Evolutionary conservation across 2,113 vertebrate genomes (phyloP).

Genomic region (Lutjanus erythropterus): DNA sequence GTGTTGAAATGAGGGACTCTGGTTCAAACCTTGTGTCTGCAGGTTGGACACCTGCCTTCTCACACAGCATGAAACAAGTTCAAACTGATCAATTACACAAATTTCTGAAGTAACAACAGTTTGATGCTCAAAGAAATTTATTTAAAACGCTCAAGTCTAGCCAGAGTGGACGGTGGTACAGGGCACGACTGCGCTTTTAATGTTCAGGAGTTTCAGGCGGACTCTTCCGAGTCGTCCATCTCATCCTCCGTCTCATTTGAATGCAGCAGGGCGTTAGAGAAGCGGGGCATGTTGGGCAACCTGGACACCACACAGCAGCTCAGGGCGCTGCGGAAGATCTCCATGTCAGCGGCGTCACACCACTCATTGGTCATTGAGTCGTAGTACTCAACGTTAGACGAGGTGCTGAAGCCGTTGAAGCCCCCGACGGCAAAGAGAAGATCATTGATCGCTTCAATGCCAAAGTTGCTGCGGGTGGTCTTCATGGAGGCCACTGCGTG

Average conservation of each 20-base stretch:
- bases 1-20: neutral
- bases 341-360: slow-evolving; percentile 82
- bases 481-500: slow-evolving; percentile 86
- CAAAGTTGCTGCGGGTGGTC: slow-evolving; percentile 89
- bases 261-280: fast-evolving
- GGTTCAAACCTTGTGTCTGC: neutral
- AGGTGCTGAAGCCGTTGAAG: slow-evolving; percentile 57
- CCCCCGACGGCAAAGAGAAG: slow-evolving; percentile 72
- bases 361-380: slow-evolving; percentile 78
- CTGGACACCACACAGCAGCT: slow-evolving; percentile 90
- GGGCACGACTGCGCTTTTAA: neutral
- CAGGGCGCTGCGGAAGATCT: slow-evolving; percentile 85
- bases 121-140: slow-evolving; percentile 24
- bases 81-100: neutral
- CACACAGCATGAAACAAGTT: neutral
- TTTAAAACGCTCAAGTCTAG: neutral
- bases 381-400: slow-evolving; percentile 57
- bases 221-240: neutral
- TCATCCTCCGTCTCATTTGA: fast-evolving
- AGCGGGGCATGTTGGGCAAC: slow-evolving; percentile 76
- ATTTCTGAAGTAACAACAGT: neutral
- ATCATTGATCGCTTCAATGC: slow-evolving; percentile 86
- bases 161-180: neutral
- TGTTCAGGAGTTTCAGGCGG: neutral
- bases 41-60: neutral